These are phyloP conservation scores for Drosophila kepulauana DNA, from an alignment of 1,140 invertebrate genomes.

Conservation along the genomic window DNA sequence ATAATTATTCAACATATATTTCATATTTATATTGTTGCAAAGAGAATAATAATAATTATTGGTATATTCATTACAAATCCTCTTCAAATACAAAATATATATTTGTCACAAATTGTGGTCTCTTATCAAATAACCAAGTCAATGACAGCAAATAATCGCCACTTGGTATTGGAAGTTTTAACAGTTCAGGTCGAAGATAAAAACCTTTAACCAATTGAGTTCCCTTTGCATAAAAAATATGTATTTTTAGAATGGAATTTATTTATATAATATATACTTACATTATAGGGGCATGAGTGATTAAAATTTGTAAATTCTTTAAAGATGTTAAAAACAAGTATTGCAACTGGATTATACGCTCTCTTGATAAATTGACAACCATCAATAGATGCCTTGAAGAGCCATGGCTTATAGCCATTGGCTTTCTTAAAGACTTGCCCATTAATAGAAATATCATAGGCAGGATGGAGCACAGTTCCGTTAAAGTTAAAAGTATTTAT, in stretches of 20 bases:
- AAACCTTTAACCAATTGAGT: background rate
- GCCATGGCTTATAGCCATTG: slow-evolving; percentile 30
- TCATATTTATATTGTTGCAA: too few relatives aligned
- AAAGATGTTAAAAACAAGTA: background rate
- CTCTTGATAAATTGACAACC: slow-evolving; percentile 9
- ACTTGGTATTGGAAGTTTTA: slow-evolving; percentile 1
- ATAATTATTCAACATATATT: too few relatives aligned
- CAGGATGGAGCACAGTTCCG: slow-evolving; percentile 13
- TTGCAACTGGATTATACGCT: background rate
- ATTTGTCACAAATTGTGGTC: background rate
- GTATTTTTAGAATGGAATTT: background rate
- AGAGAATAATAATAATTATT: too few relatives aligned
- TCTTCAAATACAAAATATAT: slow-evolving; percentile 11
- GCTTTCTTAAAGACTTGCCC: slow-evolving; percentile 1
- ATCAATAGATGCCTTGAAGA: background rate
- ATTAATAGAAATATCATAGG: background rate
- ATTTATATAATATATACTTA: slow-evolving; percentile 1
- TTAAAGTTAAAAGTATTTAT: slow-evolving; percentile 15
- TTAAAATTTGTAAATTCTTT: slow-evolving; percentile 21
- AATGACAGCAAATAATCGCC: slow-evolving; percentile 15
- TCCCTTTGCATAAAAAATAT: background rate
- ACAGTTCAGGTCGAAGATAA: background rate
- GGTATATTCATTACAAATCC: background rate
- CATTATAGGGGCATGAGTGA: slow-evolving; percentile 24
- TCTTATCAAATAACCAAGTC: slow-evolving; percentile 19